phyloP scores from a whole-genome alignment of 2,113 vertebrate species.

The Eurypyga helias region DNA sequence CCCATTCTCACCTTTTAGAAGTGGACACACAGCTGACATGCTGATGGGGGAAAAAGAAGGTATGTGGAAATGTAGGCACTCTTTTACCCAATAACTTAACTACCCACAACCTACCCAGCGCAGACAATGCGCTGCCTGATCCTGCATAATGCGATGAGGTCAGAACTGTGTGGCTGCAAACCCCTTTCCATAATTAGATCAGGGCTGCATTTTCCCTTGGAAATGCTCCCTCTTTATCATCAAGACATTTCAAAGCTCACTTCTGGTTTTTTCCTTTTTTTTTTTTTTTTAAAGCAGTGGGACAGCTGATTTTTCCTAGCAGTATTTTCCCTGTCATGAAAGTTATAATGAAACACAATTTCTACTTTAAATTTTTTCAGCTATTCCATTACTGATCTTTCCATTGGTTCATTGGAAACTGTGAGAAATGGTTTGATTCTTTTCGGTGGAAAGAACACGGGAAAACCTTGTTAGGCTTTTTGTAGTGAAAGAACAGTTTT shows the following conservation, averaged over 20 bases:
- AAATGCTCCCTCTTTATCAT: background rate
- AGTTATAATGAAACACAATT: constrained; percentile 23
- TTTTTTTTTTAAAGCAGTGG: background rate
- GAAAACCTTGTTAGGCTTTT: background rate
- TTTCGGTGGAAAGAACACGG: constrained; percentile 3
- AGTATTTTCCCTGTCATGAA: background rate
- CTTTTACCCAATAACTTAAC: background rate
- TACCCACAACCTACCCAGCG: background rate
- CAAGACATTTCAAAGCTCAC: background rate
- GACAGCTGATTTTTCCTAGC: constrained; percentile 1
- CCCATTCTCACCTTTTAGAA: background rate
- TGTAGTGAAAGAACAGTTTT: constrained; percentile 13
- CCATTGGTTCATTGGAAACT: constrained; percentile 26
- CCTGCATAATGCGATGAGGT: background rate
- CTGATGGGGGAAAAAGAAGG: background rate
- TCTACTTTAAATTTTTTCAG: background rate
- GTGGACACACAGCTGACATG: background rate
- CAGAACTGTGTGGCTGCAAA: background rate
- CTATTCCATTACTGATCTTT: constrained; percentile 19
- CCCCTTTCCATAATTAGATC: constrained; percentile 2
- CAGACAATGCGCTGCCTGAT: background rate
- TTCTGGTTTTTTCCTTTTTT: background rate
- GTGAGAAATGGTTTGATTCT: constrained; percentile 23
- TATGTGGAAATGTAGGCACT: background rate
- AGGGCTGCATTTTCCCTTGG: constrained; percentile 15